Percentiles rank a stretch among this genome's conserved stretches.
These are phyloP conservation scores for Melangyna quadrimaculata DNA, from an alignment of 2,888 invertebrate genomes.

Conservation along the genomic window DNA sequence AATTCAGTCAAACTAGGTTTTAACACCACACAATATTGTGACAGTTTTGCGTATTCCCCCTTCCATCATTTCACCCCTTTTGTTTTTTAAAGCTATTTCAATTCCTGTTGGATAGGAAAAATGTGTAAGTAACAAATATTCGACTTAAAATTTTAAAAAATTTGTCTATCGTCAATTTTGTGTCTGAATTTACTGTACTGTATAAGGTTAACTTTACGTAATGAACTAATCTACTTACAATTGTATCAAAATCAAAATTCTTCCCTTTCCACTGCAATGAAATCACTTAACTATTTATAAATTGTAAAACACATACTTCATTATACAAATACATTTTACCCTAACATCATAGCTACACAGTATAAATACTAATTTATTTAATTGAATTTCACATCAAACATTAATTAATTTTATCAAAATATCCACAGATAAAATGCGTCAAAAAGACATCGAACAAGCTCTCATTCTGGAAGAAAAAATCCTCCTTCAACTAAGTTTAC, in stretches of 20 bases:
- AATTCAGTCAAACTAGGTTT: too few relatives aligned
- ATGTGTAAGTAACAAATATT: too few relatives aligned
- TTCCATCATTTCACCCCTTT: too few relatives aligned
- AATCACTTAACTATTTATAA: not conserved
- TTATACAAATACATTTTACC: not conserved
- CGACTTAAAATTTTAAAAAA: too few relatives aligned
- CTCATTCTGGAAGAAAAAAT: slow-evolving; percentile 94
- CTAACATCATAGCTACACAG: not conserved
- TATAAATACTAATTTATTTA: not conserved
- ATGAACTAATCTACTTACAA: too few relatives aligned
- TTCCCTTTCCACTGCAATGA: not conserved
- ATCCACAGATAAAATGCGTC: slow-evolving; percentile 89
- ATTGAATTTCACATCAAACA: not conserved
- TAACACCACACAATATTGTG: too few relatives aligned
- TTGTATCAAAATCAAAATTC: not conserved
- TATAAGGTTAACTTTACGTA: too few relatives aligned
- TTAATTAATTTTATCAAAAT: not conserved
- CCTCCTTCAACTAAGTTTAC: slow-evolving; percentile 89
- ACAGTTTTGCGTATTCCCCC: too few relatives aligned
- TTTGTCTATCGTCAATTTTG: too few relatives aligned
- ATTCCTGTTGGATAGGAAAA: too few relatives aligned
- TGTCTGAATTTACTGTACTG: too few relatives aligned
- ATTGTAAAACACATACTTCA: not conserved
- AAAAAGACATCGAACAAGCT: slow-evolving; percentile 94
- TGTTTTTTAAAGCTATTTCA: too few relatives aligned